These are phyloP conservation scores for Drosophila sulfurigaster DNA, from an alignment of 1,140 invertebrate species.

Conservation along the genomic window DNA sequence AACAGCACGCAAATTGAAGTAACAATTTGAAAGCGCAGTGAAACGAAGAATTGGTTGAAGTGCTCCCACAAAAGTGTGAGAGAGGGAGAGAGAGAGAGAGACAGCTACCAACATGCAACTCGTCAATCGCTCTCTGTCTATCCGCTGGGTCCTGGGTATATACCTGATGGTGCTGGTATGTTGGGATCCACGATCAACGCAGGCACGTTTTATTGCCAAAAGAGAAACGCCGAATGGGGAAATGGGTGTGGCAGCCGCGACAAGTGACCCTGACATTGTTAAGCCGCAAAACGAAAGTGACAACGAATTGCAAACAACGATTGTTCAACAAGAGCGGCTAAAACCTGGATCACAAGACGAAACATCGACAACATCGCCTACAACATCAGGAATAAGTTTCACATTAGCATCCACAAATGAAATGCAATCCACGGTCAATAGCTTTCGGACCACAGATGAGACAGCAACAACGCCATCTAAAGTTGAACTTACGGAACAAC, in stretches of 20 bases:
- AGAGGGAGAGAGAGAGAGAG: conserved; percentile 9
- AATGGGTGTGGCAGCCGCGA: conserved; percentile 33
- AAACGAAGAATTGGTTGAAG: conserved; percentile 53
- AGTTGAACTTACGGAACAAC: neutral
- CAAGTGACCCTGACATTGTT: conserved; percentile 74
- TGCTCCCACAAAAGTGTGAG: neutral
- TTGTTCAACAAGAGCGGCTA: neutral
- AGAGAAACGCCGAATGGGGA: conserved; percentile 66
- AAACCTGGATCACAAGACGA: neutral
- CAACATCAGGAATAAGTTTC: neutral
- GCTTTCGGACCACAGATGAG: neutral
- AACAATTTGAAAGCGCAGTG: conserved; percentile 55
- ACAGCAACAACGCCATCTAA: neutral
- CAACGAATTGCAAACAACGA: conserved; percentile 15
- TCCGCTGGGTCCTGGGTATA: conserved; percentile 34
- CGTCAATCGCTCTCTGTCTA: conserved; percentile 33
- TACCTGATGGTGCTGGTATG: conserved; percentile 40
- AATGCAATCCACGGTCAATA: neutral
- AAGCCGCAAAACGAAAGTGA: conserved; percentile 50
- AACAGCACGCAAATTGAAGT: conserved; percentile 30
- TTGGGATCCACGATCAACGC: conserved; percentile 52
- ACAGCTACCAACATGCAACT: conserved; percentile 51
- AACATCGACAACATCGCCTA: neutral
- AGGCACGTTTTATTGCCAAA: conserved; percentile 75
- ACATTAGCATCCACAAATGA: neutral